A percentile compares a stretch with the other conserved stretches of the same genome.
These are phyloP conservation scores for Dicyrtoma fusca DNA, from an alignment of 2,888 invertebrate species.

Conservation along the genomic window DNA sequence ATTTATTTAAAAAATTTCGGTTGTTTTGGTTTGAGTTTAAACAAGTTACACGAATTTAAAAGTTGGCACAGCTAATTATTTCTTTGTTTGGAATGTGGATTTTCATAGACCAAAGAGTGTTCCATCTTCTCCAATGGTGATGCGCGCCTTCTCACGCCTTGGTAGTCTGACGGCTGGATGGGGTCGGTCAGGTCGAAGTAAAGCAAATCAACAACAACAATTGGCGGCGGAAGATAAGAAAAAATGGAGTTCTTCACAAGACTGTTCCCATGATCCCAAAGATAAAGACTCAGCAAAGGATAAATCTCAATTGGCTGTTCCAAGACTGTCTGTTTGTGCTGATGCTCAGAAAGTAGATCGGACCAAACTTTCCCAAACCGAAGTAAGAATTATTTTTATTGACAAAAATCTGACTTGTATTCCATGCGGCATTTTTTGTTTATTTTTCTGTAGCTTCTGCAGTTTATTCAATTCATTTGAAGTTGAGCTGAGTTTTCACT, in stretches of 20 bases:
- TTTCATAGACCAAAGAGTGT: slow-evolving; percentile 80
- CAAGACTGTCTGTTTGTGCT: slow-evolving; percentile 86
- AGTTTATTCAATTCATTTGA: too few species aligned
- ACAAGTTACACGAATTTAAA: too few species aligned
- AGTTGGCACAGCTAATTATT: too few species aligned
- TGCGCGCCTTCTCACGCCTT: slow-evolving; percentile 85
- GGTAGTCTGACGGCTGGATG: slow-evolving; percentile 89
- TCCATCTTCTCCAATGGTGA: slow-evolving; percentile 91
- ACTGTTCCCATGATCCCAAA: slow-evolving; percentile 68
- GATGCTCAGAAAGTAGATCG: slow-evolving; percentile 93
- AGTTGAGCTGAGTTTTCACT: too few species aligned
- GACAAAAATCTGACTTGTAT: too few species aligned
- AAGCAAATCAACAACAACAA: slow-evolving; percentile 61
- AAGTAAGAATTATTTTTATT: slow-evolving; percentile 64
- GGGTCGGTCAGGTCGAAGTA: slow-evolving; percentile 76
- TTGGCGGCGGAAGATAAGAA: slow-evolving; percentile 85
- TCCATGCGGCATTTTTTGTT: too few species aligned
- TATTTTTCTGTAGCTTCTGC: too few species aligned
- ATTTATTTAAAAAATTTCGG: too few species aligned
- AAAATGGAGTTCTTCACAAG: slow-evolving; percentile 80
- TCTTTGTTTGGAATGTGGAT: neutral
- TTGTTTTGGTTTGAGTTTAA: neutral
- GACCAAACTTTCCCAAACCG: slow-evolving; percentile 87
- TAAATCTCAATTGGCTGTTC: slow-evolving; percentile 78
- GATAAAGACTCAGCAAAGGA: slow-evolving; percentile 63